Evolutionary conservation across 2,888 invertebrate genomes (phyloP), one percentile per base, ranked within the genome.

Genomic region (Dermolepida albohirtum): DNA sequence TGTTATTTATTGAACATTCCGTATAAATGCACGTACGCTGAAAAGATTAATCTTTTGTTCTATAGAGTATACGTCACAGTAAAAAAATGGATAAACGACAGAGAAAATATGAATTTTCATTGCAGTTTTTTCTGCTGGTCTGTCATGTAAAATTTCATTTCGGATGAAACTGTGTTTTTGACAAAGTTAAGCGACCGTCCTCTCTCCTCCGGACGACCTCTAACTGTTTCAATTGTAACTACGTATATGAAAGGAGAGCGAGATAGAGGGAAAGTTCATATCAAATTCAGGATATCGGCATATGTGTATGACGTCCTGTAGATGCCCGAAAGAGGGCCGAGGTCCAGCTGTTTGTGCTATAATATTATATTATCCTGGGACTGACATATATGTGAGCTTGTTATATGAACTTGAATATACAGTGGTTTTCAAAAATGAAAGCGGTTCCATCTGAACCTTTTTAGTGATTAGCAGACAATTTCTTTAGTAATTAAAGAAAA

Each of bases 271-370:
- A 74, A 74, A 73, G 74, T 73, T 75, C 76, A 76, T 77, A 76
- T 77, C 77, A 73, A 76, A 78, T 77, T 77, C 76, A 77, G 76
- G 74, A 77, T 77, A 78, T 78, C 78, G 77, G 76, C 79, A 79
- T 76, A 74, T 79, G 79, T 77, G 76, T 67, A 73, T 78, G 79
- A 79, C 78, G 74, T 77, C 74, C 76, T 70, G 72, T 75, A 74
- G 72, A 75, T 74, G 75, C 74, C 72, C 75, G 73, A 72, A 72
- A 57, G 57, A 57, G 57, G 44, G 44, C 70, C 74, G 73, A 69
- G 74, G 73, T 71, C 75, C 79, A 77, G 76, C 77, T 78, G 78
- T 72, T 77, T 72, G 74, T 73, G 76, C 76, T 73, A 78, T 78
- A 76, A 76, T 78, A 77, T 77, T 76, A 77, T 77, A 78, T 78